Conservation (phyloP, 2,888 invertebrate genomes). For the Eustalomyia histrio region DNA sequence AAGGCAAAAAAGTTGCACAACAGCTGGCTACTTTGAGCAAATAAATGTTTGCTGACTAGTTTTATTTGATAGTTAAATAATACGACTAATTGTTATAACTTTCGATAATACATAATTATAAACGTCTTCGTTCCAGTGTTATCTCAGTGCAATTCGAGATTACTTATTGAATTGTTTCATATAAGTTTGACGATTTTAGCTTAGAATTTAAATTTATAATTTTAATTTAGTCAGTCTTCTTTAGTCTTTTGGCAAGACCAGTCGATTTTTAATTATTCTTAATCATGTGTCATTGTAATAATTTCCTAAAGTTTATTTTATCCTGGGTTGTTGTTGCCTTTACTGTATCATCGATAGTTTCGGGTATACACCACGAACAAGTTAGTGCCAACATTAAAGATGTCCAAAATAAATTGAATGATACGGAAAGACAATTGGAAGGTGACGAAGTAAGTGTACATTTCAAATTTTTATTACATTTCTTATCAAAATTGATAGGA, state of each 20-base stretch:
- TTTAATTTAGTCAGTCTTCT: conserved; percentile 15
- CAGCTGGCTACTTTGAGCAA: no score
- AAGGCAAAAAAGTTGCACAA: no score
- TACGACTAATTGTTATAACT: no score
- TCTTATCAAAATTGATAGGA: background rate
- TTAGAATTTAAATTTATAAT: background rate
- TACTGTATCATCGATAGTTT: conserved; percentile 66
- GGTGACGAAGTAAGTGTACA: conserved; percentile 59
- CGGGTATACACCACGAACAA: conserved; percentile 67
- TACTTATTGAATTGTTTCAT: background rate
- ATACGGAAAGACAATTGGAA: conserved; percentile 62
- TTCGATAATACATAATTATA: no score
- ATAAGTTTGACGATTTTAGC: background rate
- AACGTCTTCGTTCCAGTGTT: background rate
- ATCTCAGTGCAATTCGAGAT: background rate
- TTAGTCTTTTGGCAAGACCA: conserved; percentile 28
- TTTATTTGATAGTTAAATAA: no score
- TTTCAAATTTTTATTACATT: background rate
- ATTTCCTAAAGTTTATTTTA: conserved; percentile 40
- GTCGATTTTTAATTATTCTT: background rate
- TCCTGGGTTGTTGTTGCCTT: conserved; percentile 68
- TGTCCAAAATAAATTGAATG: conserved; percentile 65
- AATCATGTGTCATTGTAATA: conserved; percentile 15
- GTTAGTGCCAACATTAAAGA: conserved; percentile 65
- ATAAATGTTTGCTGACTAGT: no score